Evolutionary conservation across 1,140 invertebrate species (phyloP).

Genomic region (Oryctes rhinoceros): DNA sequence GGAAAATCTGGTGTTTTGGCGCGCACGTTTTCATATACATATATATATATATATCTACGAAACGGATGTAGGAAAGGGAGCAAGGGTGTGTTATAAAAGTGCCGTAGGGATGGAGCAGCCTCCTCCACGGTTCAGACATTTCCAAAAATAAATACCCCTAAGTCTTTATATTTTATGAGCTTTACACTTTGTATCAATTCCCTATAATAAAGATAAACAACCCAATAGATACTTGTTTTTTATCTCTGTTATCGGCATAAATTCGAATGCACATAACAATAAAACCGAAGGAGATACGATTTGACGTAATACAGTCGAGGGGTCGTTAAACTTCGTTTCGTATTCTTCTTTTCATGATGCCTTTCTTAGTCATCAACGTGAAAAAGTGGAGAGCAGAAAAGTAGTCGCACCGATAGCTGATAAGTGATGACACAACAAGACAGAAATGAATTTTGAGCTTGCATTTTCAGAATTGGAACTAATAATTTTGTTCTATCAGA

Average conservation of each 20-base stretch:
- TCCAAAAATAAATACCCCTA: conserved; percentile 27
- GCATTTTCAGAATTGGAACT: too few relatives aligned
- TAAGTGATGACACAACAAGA: too few relatives aligned
- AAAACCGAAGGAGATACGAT: conserved; percentile 27
- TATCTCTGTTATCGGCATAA: conserved; percentile 26
- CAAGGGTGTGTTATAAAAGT: conserved; percentile 44
- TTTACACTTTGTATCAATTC: conserved; percentile 36
- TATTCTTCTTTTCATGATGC: neutral
- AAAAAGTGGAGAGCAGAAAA: too few relatives aligned
- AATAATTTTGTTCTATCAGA: too few relatives aligned
- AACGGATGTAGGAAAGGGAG: conserved; percentile 8
- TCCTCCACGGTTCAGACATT: neutral
- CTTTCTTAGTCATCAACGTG: too few relatives aligned
- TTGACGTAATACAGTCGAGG: conserved; percentile 24
- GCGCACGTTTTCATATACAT: neutral
- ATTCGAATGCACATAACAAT: conserved; percentile 33
- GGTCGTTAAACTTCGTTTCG: neutral
- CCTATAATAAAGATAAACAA: conserved; percentile 33
- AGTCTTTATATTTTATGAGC: conserved; percentile 36
- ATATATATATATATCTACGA: neutral
- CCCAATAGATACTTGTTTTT: conserved; percentile 34
- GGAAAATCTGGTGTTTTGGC: conserved; percentile 45
- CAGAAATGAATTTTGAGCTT: too few relatives aligned
- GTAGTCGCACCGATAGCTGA: too few relatives aligned
- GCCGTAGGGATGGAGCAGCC: conserved; percentile 37